Evolutionary conservation across 2,888 invertebrate genomes (phyloP), one percentile per base, ranked within the genome.

Genomic region (Ischnura elegans): DNA sequence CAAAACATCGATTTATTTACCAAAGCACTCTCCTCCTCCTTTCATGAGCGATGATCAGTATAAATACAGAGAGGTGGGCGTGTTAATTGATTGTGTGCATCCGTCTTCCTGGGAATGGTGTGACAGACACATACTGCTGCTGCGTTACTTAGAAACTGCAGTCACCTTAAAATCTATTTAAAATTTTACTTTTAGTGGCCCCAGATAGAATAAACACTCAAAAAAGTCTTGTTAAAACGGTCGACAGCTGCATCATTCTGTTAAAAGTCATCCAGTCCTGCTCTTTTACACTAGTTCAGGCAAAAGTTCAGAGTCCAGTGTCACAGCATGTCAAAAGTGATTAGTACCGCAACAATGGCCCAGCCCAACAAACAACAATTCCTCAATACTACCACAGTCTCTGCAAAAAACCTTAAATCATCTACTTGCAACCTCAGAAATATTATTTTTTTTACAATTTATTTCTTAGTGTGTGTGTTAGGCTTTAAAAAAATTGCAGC

Each of bases 161-260:
- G 61, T 43, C 90, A 90, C 55, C 55, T 90, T 43, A 61, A 61
- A 42, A 90, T 90, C 25, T 90, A 61, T 90, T 90, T 47, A 43
- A 87, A 90, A 55, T 43, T 90, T 76, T 76, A 76, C 76, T 47
- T 51, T 90, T 90, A 90, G 90, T 90, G 90, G 90, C 90, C 90
- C 90, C 90, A 61, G 90, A 90, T 66, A 90, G 90, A 90, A 87
- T 87, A 55, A 87, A 90, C 90, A 90, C 90, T 90, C 61, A 90
- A 66, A 90, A 51, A 90, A 90, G 61, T 55, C 61, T 90, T 90
- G 21, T 90, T 51, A 87, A 61, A 61, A 90, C 61, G 55, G 55
- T 90, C 66, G 61, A 90, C 61, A 90, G 66, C 90, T 90, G 90
- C 90, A 90, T 43, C 61, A 42, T 66, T 90, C 90, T 61, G 61